Evolutionary conservation across 2,797 vertebrate genomes (phyloP), one percentile per base, ranked within the genome.

Genomic region (Parauchenoglanis ngamensis): DNA sequence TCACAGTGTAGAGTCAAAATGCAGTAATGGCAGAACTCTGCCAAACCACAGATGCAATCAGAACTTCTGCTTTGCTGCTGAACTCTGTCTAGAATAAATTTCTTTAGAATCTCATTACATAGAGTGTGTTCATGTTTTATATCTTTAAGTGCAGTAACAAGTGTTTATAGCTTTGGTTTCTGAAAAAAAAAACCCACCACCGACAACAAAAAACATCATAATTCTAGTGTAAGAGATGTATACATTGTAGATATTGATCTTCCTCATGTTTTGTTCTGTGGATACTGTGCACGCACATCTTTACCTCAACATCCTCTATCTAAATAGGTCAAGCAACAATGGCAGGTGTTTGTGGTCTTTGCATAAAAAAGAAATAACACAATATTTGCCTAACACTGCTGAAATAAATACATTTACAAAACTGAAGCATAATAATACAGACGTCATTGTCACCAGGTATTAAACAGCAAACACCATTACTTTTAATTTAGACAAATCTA

Each of bases 321-420:
- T 86, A 91, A 89, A 40, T 91, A 87, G 89, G 90, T 90, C 87
- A 91, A 7, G 13, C n/a, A 49, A 35, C 44, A 75, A 3, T 61
- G 68, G n/a, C 57, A 79, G 25, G 21, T 84, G 85, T 2, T 35
- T 84, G 79, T 85, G 83, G 77, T 88, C 46, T 15, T 31, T 46
- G 19, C n/a, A 25, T 76, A 10, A 87, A 31, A 72, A 67, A 40
- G 40, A 40, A 63, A 44, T 70, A 85, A 57, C 8, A 54, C 7
- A 3, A 81, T 56, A 82, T 84, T 44, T 84, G 5, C 23, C 35
- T 44, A n/a, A 80, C 78, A 44, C 7, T 72, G 52, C 5, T 25
- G 52, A 52, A 54, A 83, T 83, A 4, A 54, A 52, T 63, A 28
- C 2, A 68, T 1, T 19, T 25, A 40, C 7, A 76, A 81, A 80